Percentiles rank a stretch among this genome's conserved stretches.
Evolutionary conservation across 1,140 invertebrate genomes (phyloP).

Genomic region (Adelges cooleyi): DNA sequence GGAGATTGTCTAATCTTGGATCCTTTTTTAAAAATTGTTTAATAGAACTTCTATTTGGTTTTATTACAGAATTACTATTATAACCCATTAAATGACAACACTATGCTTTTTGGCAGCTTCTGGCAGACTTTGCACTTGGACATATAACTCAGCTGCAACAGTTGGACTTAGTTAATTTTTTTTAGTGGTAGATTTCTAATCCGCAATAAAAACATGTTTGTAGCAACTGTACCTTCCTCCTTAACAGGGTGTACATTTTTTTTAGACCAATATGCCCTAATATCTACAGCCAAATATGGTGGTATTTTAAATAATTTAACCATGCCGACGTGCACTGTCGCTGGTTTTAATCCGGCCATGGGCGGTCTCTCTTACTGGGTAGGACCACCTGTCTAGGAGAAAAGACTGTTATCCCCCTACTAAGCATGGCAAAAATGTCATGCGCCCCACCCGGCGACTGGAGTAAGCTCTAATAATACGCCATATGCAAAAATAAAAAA

Average conservation of each 20-base stretch:
- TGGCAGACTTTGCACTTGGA: conserved; percentile 77
- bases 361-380: too few relatives aligned
- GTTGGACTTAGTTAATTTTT: conserved; percentile 60
- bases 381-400: too few relatives aligned
- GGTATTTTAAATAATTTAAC: conserved; percentile 71
- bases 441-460: too few relatives aligned
- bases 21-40: conserved; percentile 45
- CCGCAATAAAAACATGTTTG: conserved; percentile 79
- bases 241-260: conserved; percentile 37
- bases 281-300: conserved; percentile 61
- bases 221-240: conserved; percentile 58
- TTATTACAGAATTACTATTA: conserved; percentile 26
- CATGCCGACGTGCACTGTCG: conserved; percentile 85
- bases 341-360: conserved; percentile 80
- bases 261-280: conserved; percentile 60
- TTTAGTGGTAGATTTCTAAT: conserved; percentile 60
- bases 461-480: too few relatives aligned
- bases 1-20: conserved; percentile 9
- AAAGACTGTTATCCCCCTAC: too few relatives aligned
- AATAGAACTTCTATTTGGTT: conserved; percentile 51
- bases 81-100: conserved; percentile 54
- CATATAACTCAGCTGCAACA: conserved; percentile 77
- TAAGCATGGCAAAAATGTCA: too few relatives aligned
- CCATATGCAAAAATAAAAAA: too few relatives aligned
- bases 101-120: conserved; percentile 74